phyloP scores from a whole-genome alignment of 2,888 invertebrate genomes.

The Cryptus viduatorius region DNA sequence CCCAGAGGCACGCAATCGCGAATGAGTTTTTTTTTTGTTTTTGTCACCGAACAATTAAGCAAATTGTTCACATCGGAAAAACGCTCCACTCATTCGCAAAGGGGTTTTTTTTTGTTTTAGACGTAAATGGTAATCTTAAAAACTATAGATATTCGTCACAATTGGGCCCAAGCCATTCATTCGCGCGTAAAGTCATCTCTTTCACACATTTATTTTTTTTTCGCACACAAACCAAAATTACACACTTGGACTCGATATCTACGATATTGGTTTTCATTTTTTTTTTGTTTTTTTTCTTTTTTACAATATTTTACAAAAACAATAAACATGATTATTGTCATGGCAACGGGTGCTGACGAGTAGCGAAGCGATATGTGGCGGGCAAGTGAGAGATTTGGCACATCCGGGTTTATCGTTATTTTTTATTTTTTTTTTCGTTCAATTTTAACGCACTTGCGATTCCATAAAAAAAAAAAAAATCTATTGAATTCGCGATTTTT shows the following conservation, averaged over 20 bases:
- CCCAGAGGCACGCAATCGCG: slow-evolving; percentile 35
- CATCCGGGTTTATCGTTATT: slow-evolving; percentile 50
- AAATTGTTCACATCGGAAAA: slow-evolving; percentile 47
- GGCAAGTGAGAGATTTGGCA: slow-evolving; percentile 70
- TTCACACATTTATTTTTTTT: slow-evolving; percentile 13
- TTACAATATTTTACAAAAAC: slow-evolving; percentile 83
- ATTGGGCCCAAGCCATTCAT: slow-evolving; percentile 43
- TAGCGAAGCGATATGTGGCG: slow-evolving; percentile 75
- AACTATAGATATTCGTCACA: slow-evolving; percentile 63
- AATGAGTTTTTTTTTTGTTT: slow-evolving; percentile 47
- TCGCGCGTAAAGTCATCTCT: slow-evolving; percentile 23
- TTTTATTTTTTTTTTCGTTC: slow-evolving; percentile 20
- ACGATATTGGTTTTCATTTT: slow-evolving; percentile 5
- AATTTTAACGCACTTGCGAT: slow-evolving; percentile 11
- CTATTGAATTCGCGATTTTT: slow-evolving; percentile 3
- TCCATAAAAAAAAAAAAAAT: neutral
- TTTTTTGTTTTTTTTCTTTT: slow-evolving; percentile 72
- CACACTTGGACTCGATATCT: slow-evolving; percentile 56
- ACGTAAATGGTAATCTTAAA: slow-evolving; percentile 39
- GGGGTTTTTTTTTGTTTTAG: neutral
- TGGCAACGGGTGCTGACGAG: slow-evolving; percentile 81
- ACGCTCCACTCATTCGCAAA: neutral
- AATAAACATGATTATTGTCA: slow-evolving; percentile 82
- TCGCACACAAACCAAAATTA: slow-evolving; percentile 24
- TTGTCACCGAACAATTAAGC: slow-evolving; percentile 34